Base-by-base conservation (phyloP, 1,140 invertebrate genomes). In the Ceratina calcarata region DNA sequence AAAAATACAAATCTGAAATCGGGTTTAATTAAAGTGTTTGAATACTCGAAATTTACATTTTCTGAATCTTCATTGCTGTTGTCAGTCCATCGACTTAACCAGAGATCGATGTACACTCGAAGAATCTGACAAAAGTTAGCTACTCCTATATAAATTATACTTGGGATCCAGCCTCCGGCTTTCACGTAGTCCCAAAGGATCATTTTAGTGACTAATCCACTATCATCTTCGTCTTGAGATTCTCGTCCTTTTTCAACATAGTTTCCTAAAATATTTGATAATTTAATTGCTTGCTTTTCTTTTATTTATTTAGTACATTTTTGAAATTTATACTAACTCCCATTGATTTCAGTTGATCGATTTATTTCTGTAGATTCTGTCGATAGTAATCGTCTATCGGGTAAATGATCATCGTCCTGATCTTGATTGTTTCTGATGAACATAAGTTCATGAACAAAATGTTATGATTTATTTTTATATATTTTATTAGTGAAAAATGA, bases 161-260 rank as follows among this genome's bases (percentile, higher is more conserved):
- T 94, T 71, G 95, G 90, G 55, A 92, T 82, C 65, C 94, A 86
- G 1, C 95, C 95, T 85, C 95, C 96, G 20, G 95, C 94, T 68
- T 91, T 93, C 74, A 95, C 89, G 85, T 96, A 96, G 49, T 94
- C 90, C 62, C 94, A 81, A 91, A 96, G 96, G 65, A 96, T 94
- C 82, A 92, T 91, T 76, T 90, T 87, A 22, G 94, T 94, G 79
- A 90, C 87, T 32, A 85, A 61, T 51, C 81, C 85, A 16, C 79
- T 67, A 27, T 20, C 71, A 37, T 86, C 82, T 22, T 90, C 78
- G 1, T 57, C 32, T 20, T 58, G 53, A 8, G 27, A 49, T 10
- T 68, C n/a, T 4, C 57, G 18, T 37, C 20, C 20, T 18, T 77
- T 67, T 1, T 85, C 45, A 1, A 16, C 13, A 12, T 81, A 37